Evolutionary conservation across 1,140 invertebrate genomes (phyloP), one percentile per base, ranked within the genome.

Genomic region (Atta cephalotes): DNA sequence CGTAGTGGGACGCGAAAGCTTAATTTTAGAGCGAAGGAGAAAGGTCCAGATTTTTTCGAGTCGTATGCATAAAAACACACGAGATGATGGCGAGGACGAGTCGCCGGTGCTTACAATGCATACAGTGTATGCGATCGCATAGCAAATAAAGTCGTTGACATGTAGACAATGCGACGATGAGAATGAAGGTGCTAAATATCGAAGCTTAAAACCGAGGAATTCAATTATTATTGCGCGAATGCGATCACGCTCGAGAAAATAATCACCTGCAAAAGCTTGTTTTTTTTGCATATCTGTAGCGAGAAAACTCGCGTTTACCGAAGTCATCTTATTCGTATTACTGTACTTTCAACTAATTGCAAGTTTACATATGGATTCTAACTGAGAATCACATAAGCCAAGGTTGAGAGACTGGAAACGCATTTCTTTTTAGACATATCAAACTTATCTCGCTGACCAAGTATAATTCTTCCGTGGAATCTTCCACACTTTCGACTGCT

Each of bases 11-110:
- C 45, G 63, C 45, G 53, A 70, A 58, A 66, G 63, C 31, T n/a
- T 31, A 18, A 56, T 66, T 80, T 66, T 65, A 14, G 51, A 51
- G 28, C 62, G 49, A 21, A 31, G 28, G 49, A 79, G 78, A 80
- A 56, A 80, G 78, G 49, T 6, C 39, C 14, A 9, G 31, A 12
- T 18, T 63, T 25, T 25, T 45, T 9, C 35, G 7, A 25, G 31
- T 4, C 21, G 5, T 18, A 65, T 16, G 60, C 39, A 14, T 6
- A 21, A 45, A 63, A 62, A 63, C 58, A 21, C 21, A 62, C n/a
- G 39, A 10, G 39, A 45, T 45, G 39, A 45, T 51, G 21, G 28
- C 56, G 21, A 21, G 31, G 35, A 35, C 21, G 21, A 35, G 16
- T 45, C 74, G 56, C 7, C n/a, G 56, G 0, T 49, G 49, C 12